A percentile compares a stretch with the other conserved stretches of the same genome.
Conservation (phyloP, 2,888 invertebrate genomes). For the Limnephilus rhombicus region DNA sequence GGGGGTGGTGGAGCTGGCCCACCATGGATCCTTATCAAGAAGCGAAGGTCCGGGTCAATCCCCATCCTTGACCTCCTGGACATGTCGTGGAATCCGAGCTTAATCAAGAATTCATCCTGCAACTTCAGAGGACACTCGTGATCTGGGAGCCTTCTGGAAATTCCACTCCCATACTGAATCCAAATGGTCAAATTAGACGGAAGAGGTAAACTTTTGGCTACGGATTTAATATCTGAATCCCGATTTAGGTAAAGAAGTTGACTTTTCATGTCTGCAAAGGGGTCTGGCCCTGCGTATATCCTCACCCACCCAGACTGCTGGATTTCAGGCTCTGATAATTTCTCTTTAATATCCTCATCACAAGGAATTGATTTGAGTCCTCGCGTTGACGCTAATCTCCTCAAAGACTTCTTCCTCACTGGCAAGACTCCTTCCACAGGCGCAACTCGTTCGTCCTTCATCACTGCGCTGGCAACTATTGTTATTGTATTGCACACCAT, state of each 20-base stretch:
- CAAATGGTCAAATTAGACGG: slow-evolving; percentile 75
- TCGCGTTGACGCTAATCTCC: slow-evolving; percentile 76
- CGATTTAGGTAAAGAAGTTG: slow-evolving; percentile 78
- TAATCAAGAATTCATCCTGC: slow-evolving; percentile 80
- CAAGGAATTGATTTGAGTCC: slow-evolving; percentile 71
- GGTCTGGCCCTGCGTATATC: slow-evolving; percentile 79
- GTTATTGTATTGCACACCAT: slow-evolving; percentile 78
- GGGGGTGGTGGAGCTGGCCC: slow-evolving; percentile 78
- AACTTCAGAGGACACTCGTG: slow-evolving; percentile 79
- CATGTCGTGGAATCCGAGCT: slow-evolving; percentile 79
- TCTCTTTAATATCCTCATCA: slow-evolving; percentile 65
- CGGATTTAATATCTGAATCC: slow-evolving; percentile 78
- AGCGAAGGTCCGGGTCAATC: slow-evolving; percentile 82
- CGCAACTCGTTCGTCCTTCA: slow-evolving; percentile 44
- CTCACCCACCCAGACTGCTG: slow-evolving; percentile 78
- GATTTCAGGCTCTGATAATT: slow-evolving; percentile 56
- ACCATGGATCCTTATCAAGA: slow-evolving; percentile 80
- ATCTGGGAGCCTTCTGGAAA: slow-evolving; percentile 76
- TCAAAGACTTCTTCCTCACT: slow-evolving; percentile 73
- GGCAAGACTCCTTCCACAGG: slow-evolving; percentile 67
- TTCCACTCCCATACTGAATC: slow-evolving; percentile 79
- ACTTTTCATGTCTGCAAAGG: slow-evolving; percentile 77
- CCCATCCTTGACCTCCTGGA: slow-evolving; percentile 80
- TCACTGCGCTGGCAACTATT: slow-evolving; percentile 72
- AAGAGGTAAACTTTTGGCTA: slow-evolving; percentile 76